Base-by-base conservation (phyloP, 2,113 vertebrate species). In the Amphilophus citrinellus region DNA sequence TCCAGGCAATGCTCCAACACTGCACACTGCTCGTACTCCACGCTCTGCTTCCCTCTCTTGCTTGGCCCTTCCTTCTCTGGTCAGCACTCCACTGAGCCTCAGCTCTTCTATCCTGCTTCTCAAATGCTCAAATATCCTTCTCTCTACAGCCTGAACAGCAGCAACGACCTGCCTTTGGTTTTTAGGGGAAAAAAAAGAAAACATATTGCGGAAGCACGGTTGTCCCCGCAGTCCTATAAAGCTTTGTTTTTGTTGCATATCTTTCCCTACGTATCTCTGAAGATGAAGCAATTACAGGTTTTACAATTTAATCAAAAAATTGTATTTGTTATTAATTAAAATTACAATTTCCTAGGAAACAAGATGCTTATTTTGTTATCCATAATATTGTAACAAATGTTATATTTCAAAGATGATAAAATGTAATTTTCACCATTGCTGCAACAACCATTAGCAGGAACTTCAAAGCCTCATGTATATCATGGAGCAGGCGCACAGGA, bases 1-100 rank as follows among this genome's bases (percentile, higher is more conserved):
- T 93, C 78, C 85, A 91, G 93, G 93, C 93, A 50, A 90, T 87
- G 84, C 90, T 94, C 89, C 91, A 89, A 86, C 89, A 47, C 84
- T 86, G 82, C 88, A 66, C 42, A 78, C 88, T 59, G 85, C 89
- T 89, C 75, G 57, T 59, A 79, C 89, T 83, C 90, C 27, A 81
- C 47, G 83, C 92, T 92, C 87, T 83, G 89, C 90, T 92, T 91
- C 85, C 84, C 73, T 85, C 83, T 84, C 77, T 27, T 35, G 79
- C 80, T 62, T 22, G 50, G 84, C 86, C 84, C 79, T 88, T 84
- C 84, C 83, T 83, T 66, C 84, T 87, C 88, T 86, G 83, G 85
- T 92, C 89, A 84, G 76, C 57, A 27, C 82, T 85, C 85, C 80
- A 63, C 71, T 77, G 76, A 73, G 79, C 57, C 39, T 39, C 47